Evolutionary conservation across 2,797 vertebrate genomes (phyloP).

Genomic region (Mionectes olivaceus): DNA sequence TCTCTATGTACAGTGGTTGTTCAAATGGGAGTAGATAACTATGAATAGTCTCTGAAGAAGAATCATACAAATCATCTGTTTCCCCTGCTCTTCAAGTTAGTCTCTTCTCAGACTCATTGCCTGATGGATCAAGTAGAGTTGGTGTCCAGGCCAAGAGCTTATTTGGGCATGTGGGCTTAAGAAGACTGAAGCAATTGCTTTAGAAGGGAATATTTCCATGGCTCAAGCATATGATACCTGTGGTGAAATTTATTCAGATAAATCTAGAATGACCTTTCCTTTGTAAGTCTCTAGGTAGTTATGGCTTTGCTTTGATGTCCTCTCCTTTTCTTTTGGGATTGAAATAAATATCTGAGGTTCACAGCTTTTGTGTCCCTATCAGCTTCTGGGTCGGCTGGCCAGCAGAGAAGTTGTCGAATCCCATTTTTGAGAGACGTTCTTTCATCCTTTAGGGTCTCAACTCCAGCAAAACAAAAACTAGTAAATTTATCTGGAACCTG

Average conservation of each 20-base stretch:
- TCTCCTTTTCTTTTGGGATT: not conserved
- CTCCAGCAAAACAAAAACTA: not conserved
- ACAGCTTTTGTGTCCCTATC: not conserved
- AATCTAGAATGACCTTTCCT: not conserved
- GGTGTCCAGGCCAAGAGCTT: not conserved
- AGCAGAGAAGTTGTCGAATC: not conserved
- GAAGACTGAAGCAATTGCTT: not conserved
- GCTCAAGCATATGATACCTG: accelerated
- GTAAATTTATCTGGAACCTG: not conserved
- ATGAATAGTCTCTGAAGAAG: not conserved
- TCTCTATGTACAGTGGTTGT: not conserved
- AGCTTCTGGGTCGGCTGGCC: not conserved
- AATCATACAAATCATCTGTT: not conserved
- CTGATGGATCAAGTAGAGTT: not conserved
- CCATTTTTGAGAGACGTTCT: not conserved
- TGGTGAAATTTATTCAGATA: not conserved
- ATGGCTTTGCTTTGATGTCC: not conserved
- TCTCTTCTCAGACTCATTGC: not conserved
- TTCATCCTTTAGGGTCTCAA: not conserved
- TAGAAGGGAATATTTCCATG: not conserved
- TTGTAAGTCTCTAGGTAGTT: not conserved
- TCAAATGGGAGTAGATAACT: not conserved
- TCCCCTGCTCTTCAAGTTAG: not conserved
- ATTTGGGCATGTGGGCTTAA: not conserved
- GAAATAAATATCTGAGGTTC: not conserved